A percentile compares a stretch with the other conserved stretches of the same genome.
Evolutionary conservation across 2,888 invertebrate species (phyloP).

Genomic region (Trissolcus brochymenae): DNA sequence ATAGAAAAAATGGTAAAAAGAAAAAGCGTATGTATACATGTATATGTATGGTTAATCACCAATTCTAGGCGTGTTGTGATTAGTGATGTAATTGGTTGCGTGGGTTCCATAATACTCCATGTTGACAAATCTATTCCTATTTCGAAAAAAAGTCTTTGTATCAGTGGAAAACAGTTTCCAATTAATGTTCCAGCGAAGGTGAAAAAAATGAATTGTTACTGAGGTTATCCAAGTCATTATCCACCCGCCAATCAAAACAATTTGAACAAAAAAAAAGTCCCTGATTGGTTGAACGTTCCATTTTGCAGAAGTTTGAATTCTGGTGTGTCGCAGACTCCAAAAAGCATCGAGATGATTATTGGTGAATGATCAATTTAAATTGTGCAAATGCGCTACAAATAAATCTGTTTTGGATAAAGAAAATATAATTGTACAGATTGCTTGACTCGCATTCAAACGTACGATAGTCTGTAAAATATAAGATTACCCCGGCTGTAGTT

Average conservation of each 20-base stretch:
- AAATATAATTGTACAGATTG: slow-evolving; percentile 52
- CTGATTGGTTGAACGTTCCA: no score
- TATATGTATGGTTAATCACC: slow-evolving; percentile 9
- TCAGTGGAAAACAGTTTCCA: background rate
- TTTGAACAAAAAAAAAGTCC: no score
- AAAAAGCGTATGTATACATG: background rate
- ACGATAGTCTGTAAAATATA: slow-evolving; percentile 44
- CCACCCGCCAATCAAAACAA: no score
- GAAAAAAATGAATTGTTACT: slow-evolving; percentile 2
- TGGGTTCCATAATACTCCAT: slow-evolving; percentile 40
- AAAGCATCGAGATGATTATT: background rate
- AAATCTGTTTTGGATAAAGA: slow-evolving; percentile 41
- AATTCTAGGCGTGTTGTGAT: slow-evolving; percentile 36
- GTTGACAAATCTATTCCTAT: slow-evolving; percentile 39
- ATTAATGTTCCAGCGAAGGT: slow-evolving; percentile 2
- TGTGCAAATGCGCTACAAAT: slow-evolving; percentile 28
- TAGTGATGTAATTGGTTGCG: slow-evolving; percentile 49
- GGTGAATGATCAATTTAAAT: slow-evolving; percentile 12
- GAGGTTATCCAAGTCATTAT: background rate
- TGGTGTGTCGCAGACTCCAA: background rate
- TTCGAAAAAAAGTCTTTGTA: slow-evolving; percentile 13
- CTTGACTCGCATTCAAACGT: slow-evolving; percentile 42
- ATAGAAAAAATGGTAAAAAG: background rate
- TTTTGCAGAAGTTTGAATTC: no score
- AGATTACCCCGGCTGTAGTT: slow-evolving; percentile 45